Base-by-base conservation (phyloP, 1,140 invertebrate species). In the Drosophila bifasciata region DNA sequence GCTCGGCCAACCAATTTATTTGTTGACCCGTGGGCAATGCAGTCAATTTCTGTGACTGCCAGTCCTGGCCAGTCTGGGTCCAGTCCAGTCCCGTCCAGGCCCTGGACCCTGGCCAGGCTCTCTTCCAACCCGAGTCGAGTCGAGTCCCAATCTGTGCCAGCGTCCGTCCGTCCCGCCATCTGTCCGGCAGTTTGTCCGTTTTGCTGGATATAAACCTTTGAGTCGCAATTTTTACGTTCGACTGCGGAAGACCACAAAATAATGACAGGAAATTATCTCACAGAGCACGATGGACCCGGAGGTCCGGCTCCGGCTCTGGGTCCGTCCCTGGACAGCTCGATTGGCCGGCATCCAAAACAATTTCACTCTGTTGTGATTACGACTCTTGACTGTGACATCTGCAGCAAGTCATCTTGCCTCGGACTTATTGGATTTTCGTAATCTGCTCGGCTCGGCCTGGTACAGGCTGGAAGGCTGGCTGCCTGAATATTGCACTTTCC, bases 231-330 rank as follows among this genome's bases (percentile, higher is more conserved):
- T 88, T 89, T 83, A 83, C 84, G 83, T 89, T 88, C 75, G 70
- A 79, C 84, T 88, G 83, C 84, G 83, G 84, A 83, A 88, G 75
- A 88, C 83, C 83, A 89, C 83, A 88, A 88, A 88, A 88, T 88
- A 88, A 88, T 88, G 83, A 89, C 83, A 88, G 83, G 84, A 88
- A 88, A 88, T 88, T 88, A 88, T 88, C 83, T 83, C 84, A 70
- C 74, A 80, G 81, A 77, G 74, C 74, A 69, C 74, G 74, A 11
- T 36, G 32, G 32, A 13, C 32, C 32, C 64, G 56, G 64, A 67
- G 49, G 64, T 17, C 25, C 9, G 48, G 15, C 21, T 21, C 7
- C 16, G 61, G 66, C 57, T 46, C 40, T 41, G 36, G 3, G 11
- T 43, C 40, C 21, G 52, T 28, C 15, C 8, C 48, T 44, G 60